Evolutionary conservation across 1,140 invertebrate species (phyloP), one percentile per base, ranked within the genome.

Genomic region (Cyrtorhinus lividipennis): DNA sequence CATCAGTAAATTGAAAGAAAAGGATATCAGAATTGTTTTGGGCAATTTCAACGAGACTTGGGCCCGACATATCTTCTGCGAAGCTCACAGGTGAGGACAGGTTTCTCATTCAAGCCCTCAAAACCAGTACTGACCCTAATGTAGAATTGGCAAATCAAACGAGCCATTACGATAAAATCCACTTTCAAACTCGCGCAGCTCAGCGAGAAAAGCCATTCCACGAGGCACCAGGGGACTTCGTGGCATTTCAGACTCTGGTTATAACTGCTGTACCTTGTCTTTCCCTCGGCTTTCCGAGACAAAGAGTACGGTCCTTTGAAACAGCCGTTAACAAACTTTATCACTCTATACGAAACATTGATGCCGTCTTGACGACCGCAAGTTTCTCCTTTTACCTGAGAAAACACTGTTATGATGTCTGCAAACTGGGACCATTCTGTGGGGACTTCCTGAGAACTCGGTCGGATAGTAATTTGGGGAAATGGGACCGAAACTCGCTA

Each of bases 1-100:
- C 3, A 79, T 92, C 22, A 80, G 82, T 15, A 92, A 92, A 73
- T 79, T 98, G 0, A 90, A 92, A 67, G 86, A 88, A 65, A 92
- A 94, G 71, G 95, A 98, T 71, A 88, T 95, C 3, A 81, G 95
- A 57, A 95, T 99, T 53, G 95, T 99, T 68, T 76, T 97, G 63
- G 94, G 93, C 5, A 98, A 98, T 75, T 97, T 98, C 73, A 91
- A 95, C 74, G 91, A 96, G 72, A 83, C 84, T 26, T 95, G 93
- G 88, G 95, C 95, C 0, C 78, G 91, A 58, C 81, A 83, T 68
- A 90, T 98, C 61, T 96, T 98, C 72, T 99, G 95, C 73, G 88
- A 94, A 73, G 93, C 92, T 57, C 84, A 84, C 72, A 87, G 78
- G 84, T 86, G 74, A 72, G 72, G n/a, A n/a, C n/a, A n/a, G n/a